These are phyloP conservation scores for Notechis scutatus DNA, from an alignment of 2,113 vertebrate genomes.

Conservation along the genomic window DNA sequence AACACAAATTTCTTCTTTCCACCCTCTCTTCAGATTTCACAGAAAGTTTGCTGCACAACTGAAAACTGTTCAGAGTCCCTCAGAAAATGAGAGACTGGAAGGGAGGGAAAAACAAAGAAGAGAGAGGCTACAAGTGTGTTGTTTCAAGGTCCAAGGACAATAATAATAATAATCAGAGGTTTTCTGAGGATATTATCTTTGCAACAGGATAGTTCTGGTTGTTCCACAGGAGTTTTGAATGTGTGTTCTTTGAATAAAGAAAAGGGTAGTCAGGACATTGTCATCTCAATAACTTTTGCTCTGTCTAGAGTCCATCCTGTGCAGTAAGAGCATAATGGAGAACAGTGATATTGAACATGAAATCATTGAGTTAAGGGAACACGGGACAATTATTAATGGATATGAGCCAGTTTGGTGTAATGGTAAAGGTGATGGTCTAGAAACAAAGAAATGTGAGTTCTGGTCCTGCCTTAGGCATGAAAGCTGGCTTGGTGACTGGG, in stretches of 20 bases:
- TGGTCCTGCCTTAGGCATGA: background rate
- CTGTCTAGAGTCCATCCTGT: background rate
- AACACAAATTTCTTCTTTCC: slow-evolving; percentile 1
- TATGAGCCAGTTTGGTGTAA: background rate
- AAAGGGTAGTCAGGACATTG: background rate
- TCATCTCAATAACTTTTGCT: background rate
- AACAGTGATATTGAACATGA: background rate
- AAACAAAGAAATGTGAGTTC: background rate
- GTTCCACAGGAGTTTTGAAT: background rate
- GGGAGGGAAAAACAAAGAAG: background rate
- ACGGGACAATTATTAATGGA: background rate
- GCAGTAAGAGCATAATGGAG: background rate
- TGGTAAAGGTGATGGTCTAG: background rate
- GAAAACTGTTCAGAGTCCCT: background rate
- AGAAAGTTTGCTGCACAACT: background rate
- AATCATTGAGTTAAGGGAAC: background rate
- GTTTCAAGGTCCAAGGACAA: background rate
- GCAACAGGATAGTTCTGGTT: background rate
- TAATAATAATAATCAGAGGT: background rate
- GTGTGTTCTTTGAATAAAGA: background rate
- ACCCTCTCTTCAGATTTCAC: background rate
- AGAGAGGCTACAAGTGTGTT: background rate
- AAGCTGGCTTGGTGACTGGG: background rate
- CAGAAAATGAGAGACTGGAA: fast-evolving
- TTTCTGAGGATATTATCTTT: background rate